Evolutionary conservation across 1,140 invertebrate species (phyloP), one percentile per base, ranked within the genome.

Genomic region (Helicoverpa armigera): DNA sequence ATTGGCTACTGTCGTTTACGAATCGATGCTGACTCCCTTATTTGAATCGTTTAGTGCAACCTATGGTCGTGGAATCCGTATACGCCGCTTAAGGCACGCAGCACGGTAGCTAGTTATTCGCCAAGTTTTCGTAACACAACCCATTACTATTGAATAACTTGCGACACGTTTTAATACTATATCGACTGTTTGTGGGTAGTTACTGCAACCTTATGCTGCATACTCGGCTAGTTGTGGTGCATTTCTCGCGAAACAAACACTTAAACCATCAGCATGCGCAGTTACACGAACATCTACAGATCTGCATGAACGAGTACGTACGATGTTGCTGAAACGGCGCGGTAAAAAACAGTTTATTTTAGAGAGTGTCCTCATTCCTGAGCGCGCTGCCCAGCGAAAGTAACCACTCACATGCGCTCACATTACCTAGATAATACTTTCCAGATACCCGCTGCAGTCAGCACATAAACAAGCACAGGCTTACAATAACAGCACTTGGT

Each of bases 271-370:
- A 81, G 75, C 84, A 87, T 86, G 83, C 84, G 80, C 87, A 88
- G 85, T 84, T 84, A 75, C 78, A 73, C 63, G n/a, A 53, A 77
- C n/a, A 50, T 83, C 74, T 82, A 83, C 83, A 81, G 70, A 77
- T 79, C 54, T 73, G 61, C 80, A 74, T 43, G 79, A 83, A 82
- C 80, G 79, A 84, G 61, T 79, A 74, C 16, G 79, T 84, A 82
- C 80, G 79, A 84, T 82, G 83, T 82, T 77, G 79, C 85, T 87
- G 84, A 85, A 89, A 85, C 84, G 72, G 76, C 83, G 85, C 84
- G 83, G 85, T 89, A 91, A 93, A 93, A 92, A 92, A 86, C 85
- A 82, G 87, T 85, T 90, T 91, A 91, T 92, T 88, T 91, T 91
- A 88, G 87, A 90, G 85, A 89, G 87, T 93, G 90, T 88, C 91